Percentiles rank a stretch among this genome's conserved stretches.
Conservation (phyloP, 1,140 invertebrate genomes). For the Macrotrachela quadricornifera region DNA sequence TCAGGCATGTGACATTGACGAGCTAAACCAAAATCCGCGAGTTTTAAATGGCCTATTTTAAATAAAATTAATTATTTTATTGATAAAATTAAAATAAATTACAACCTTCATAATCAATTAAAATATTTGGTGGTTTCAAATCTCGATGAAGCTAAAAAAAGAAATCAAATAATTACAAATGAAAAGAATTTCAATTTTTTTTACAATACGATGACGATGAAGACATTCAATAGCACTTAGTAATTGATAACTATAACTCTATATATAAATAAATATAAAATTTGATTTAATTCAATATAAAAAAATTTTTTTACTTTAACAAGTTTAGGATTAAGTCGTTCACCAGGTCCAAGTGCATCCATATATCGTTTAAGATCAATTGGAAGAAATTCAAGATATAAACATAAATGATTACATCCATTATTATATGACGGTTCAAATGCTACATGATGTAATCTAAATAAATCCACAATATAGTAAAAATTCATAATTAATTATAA, state of each 20-base stretch:
- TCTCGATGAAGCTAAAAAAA: constrained; percentile 38
- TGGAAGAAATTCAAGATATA: no score
- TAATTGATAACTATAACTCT: constrained; percentile 35
- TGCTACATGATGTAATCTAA: no score
- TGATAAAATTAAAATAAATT: constrained; percentile 36
- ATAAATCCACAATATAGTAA: no score
- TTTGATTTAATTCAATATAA: no score
- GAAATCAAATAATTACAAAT: no score
- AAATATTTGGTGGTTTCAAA: constrained; percentile 48
- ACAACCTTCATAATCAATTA: constrained; percentile 47
- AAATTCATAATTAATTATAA: no score
- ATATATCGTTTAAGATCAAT: constrained; percentile 48
- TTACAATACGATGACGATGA: constrained; percentile 38
- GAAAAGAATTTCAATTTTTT: no score
- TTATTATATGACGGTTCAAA: no score
- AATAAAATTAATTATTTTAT: no score
- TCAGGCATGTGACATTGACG: constrained; percentile 53
- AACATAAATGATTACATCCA: no score
- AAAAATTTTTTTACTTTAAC: no score
- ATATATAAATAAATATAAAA: constrained; percentile 34
- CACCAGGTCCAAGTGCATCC: constrained; percentile 44
- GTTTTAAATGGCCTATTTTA: no score
- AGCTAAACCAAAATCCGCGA: constrained; percentile 40
- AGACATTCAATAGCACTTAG: constrained; percentile 46
- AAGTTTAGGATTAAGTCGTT: constrained; percentile 37